Evolutionary conservation across 2,113 vertebrate genomes (phyloP).

Genomic region (Osmerus eperlanus): DNA sequence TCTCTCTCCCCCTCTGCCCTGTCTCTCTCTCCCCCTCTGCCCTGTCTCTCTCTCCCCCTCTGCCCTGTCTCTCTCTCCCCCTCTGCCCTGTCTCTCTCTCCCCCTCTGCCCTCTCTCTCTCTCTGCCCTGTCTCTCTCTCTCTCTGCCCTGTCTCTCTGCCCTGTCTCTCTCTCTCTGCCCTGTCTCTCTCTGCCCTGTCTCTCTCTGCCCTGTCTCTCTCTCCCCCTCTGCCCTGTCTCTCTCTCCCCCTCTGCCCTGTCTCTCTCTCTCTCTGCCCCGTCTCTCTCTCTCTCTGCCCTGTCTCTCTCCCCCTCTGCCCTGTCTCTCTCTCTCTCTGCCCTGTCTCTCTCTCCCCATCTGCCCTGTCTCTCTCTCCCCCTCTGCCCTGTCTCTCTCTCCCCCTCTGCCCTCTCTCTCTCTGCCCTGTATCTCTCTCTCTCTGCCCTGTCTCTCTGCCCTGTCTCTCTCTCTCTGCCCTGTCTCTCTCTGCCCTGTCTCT

Average conservation of each 20-base stretch:
- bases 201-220: no score
- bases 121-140: no score
- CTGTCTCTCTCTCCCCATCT: not conserved
- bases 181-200: no score
- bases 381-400: not conserved
- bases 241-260: not conserved
- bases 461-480: not conserved
- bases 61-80: no score
- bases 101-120: no score
- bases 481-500: no score
- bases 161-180: not conserved
- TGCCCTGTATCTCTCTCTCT: not conserved
- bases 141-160: not conserved
- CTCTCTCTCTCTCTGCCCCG: not conserved
- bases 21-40: no score
- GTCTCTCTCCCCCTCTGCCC: not conserved
- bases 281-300: not conserved
- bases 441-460: no score
- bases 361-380: not conserved
- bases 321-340: not conserved
- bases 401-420: not conserved
- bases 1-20: no score
- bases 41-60: no score
- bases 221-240: no score
- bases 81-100: no score